Percentiles rank a stretch among this genome's conserved stretches.
Evolutionary conservation across 1,140 invertebrate genomes (phyloP).

Genomic region (Sminthurides bifidus): DNA sequence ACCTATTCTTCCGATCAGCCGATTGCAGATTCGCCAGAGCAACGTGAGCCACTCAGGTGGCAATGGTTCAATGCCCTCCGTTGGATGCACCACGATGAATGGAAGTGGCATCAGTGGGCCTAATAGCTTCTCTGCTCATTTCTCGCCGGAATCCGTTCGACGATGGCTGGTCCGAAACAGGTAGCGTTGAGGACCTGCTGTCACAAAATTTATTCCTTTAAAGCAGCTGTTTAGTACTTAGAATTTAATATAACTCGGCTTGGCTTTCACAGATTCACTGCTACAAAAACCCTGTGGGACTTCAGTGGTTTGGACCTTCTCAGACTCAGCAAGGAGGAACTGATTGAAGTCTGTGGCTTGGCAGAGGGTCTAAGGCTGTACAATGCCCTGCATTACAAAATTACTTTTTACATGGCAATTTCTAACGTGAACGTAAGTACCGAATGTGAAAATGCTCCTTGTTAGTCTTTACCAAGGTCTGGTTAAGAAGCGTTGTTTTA

Average conservation of each 20-base stretch:
- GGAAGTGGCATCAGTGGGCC: not conserved
- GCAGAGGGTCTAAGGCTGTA: slow-evolving; percentile 81
- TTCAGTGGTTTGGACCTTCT: slow-evolving; percentile 81
- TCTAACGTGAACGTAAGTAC: slow-evolving; percentile 11
- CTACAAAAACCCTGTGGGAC: slow-evolving; percentile 59
- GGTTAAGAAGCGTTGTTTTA: not conserved
- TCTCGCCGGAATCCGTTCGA: slow-evolving; percentile 29
- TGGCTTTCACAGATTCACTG: slow-evolving; percentile 42
- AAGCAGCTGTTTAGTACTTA: not conserved
- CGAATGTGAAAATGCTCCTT: not conserved
- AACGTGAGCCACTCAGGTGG: slow-evolving; percentile 14
- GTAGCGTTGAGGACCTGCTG: slow-evolving; percentile 9
- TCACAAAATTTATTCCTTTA: not conserved
- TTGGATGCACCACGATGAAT: not conserved
- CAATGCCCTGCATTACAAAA: slow-evolving; percentile 64
- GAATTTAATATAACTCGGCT: not conserved
- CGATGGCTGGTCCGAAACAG: slow-evolving; percentile 29
- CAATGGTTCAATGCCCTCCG: not conserved
- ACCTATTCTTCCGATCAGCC: slow-evolving; percentile 27
- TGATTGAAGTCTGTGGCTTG: slow-evolving; percentile 85
- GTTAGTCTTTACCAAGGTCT: not conserved
- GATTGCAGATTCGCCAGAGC: slow-evolving; percentile 24
- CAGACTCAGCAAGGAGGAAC: slow-evolving; percentile 70
- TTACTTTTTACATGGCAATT: slow-evolving; percentile 27
- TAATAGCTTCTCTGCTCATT: slow-evolving; percentile 28